Evolutionary conservation across 2,113 vertebrate genomes (phyloP).

Genomic region (Myiagra hebetior): DNA sequence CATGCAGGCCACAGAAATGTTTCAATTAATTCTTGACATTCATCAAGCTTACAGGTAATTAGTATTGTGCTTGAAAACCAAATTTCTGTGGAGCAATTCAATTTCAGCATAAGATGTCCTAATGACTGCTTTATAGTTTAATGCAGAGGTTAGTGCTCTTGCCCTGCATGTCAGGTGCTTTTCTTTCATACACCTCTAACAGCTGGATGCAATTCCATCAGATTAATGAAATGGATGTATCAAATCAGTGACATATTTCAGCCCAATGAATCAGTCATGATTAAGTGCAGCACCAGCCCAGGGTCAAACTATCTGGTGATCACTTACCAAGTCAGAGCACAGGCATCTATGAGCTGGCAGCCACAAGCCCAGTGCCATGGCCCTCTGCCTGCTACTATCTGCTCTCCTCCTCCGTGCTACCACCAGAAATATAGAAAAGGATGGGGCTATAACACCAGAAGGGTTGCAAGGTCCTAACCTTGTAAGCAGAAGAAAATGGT

Average conservation of each 20-base stretch:
- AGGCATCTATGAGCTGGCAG: neutral
- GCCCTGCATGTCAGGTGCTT: neutral
- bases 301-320: constrained; percentile 16
- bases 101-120: constrained; percentile 43
- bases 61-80: constrained; percentile 38
- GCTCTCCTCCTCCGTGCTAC: neutral
- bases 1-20: constrained; percentile 5
- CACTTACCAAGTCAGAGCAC: neutral
- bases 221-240: constrained; percentile 51
- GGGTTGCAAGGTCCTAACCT: neutral
- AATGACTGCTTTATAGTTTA: constrained; percentile 53
- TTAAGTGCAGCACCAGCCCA: neutral
- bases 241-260: constrained; percentile 49
- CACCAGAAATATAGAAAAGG: neutral
- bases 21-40: constrained; percentile 63
- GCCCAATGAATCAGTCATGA: constrained; percentile 16
- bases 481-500: neutral
- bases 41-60: constrained; percentile 44
- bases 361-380: neutral
- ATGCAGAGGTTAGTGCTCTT: constrained; percentile 13
- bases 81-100: constrained; percentile 59
- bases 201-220: constrained; percentile 24
- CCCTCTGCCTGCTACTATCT: neutral
- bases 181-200: neutral
- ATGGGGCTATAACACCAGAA: fast-evolving